A percentile compares a stretch with the other conserved stretches of the same genome.
phyloP scores from a whole-genome alignment of 1,140 invertebrate species.

The Chrysoperla carnea region DNA sequence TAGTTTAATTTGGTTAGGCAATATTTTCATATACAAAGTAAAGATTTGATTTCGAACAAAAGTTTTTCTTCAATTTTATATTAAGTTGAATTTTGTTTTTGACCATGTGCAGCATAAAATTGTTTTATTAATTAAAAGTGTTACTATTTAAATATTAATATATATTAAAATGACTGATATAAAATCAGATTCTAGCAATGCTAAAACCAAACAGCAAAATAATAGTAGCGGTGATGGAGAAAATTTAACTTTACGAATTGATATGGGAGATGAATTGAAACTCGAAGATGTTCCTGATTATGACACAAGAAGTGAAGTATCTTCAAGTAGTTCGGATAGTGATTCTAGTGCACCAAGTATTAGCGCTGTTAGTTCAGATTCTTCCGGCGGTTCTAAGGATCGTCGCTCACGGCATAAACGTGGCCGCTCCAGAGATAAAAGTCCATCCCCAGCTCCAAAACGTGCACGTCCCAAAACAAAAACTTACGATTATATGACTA shows the following conservation, averaged over 20 bases:
- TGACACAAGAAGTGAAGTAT: constrained; percentile 65
- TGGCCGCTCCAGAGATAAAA: constrained; percentile 28
- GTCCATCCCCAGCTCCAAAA: constrained; percentile 28
- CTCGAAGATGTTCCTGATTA: constrained; percentile 22
- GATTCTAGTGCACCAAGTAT: constrained; percentile 51
- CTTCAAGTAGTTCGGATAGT: constrained; percentile 44
- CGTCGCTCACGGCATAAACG: constrained; percentile 28
- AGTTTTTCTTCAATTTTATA: no score
- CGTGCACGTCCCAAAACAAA: constrained; percentile 38
- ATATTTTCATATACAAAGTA: no score
- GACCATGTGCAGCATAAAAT: no score
- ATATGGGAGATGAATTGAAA: constrained; percentile 23
- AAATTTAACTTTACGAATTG: constrained; percentile 19
- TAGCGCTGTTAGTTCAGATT: constrained; percentile 49
- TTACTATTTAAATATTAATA: neutral
- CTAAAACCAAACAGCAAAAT: constrained; percentile 11
- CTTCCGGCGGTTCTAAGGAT: constrained; percentile 31
- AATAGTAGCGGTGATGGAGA: constrained; percentile 18
- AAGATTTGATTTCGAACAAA: no score
- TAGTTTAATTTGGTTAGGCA: no score
- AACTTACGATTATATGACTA: constrained; percentile 70
- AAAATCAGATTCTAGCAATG: constrained; percentile 17
- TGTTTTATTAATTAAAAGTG: no score
- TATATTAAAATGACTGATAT: constrained; percentile 2
- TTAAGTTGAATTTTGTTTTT: no score